These are phyloP conservation scores for Diplosoma virens DNA, from an alignment of 23 tunicate genomes.

Conservation along the genomic window DNA sequence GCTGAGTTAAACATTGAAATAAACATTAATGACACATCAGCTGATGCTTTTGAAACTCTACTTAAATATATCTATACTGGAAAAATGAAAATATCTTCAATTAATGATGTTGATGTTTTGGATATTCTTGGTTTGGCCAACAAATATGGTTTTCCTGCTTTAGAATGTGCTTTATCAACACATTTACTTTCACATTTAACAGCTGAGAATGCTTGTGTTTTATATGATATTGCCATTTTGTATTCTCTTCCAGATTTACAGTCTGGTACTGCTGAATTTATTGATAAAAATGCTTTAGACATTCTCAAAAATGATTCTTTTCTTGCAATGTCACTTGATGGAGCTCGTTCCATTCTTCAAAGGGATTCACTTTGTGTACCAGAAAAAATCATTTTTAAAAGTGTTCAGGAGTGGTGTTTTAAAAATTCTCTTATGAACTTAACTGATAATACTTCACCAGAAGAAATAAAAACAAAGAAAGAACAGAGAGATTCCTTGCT, in stretches of 20 bases:
- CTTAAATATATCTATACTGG: slow-evolving; percentile 93
- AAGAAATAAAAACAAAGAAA: slow-evolving; percentile 12
- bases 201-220: slow-evolving; percentile 67
- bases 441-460: slow-evolving; percentile 4
- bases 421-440: slow-evolving; percentile 7
- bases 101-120: slow-evolving; percentile 58
- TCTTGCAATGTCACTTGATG: slow-evolving; percentile 52
- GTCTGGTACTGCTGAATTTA: slow-evolving; percentile 76
- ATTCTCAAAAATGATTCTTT: slow-evolving; percentile 61
- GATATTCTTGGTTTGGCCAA: slow-evolving; percentile 87
- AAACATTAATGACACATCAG: slow-evolving; percentile 50
- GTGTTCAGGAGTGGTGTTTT: slow-evolving; percentile 82
- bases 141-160: slow-evolving; percentile 74
- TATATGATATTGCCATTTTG: slow-evolving; percentile 75
- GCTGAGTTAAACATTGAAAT: slow-evolving; percentile 48
- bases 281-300: slow-evolving; percentile 77
- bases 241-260: slow-evolving; percentile 60
- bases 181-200: slow-evolving; percentile 47
- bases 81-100: slow-evolving; percentile 47
- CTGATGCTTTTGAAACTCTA: slow-evolving; percentile 77
- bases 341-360: slow-evolving; percentile 48
- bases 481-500: slow-evolving; percentile 46
- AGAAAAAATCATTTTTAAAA: slow-evolving; percentile 83
- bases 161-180: slow-evolving; percentile 65
- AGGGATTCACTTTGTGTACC: slow-evolving; percentile 97